Base-by-base conservation (phyloP, 1,140 invertebrate genomes). In the Tenebrio molitor region DNA sequence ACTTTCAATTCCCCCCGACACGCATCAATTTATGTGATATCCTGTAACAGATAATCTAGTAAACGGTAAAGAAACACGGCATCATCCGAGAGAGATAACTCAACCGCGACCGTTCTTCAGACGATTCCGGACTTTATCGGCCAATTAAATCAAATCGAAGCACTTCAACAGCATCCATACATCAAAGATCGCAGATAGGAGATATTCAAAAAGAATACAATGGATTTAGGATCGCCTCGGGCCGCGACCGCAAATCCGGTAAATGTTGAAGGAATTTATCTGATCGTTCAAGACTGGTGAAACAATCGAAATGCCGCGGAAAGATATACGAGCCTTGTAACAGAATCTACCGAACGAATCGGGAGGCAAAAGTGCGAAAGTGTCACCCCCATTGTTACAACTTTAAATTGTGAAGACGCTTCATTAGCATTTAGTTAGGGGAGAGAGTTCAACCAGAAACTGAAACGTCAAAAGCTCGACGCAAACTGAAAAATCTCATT, bases 91-190 rank as follows among this genome's bases (percentile, higher is more conserved):
- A 12, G 41, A 71, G 69, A 71, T 71, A 71, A 71, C 14, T 71
- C 69, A 44, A 15, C 21, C 50, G 21, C 50, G 62, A 65, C 72
- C 72, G 41, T 71, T 68, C 65, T 46, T 69, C 42, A 67, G 74
- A 71, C 62, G 21, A 74, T 74, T 76, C 58, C 76, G 50, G 72
- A 74, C 65, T 74, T 78, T 78, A 78, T 78, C 76, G 67, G 67
- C 76, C 76, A 78, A 78, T 78, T 78, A 78, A 74, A 78, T 78
- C 74, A 78, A 78, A 76, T 78, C 69, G 74, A 76, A 69, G 64
- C 76, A 76, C 73, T 78, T 76, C 74, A 72, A 41, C 76, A 72
- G 72, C 74, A 73, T 76, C 58, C 67, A 78, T 76, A 78, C 72
- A 76, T 76, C 74, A 72, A 74, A 72, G 76, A 77, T 77, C 69